Evolutionary conservation across 2,888 invertebrate genomes (phyloP).

Genomic region (Rhagonycha lutea): DNA sequence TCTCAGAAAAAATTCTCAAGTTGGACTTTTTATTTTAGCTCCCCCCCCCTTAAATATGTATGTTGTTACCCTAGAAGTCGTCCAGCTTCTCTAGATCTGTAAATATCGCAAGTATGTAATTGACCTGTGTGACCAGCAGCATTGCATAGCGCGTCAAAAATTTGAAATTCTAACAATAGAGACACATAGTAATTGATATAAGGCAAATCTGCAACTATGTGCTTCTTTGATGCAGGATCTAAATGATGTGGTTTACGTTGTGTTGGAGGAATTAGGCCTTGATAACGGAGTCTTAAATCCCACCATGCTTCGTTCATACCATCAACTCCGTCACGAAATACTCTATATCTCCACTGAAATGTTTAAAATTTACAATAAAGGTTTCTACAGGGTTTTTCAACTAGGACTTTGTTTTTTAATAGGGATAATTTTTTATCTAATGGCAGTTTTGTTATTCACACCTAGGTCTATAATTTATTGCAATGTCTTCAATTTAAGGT

Average conservation of each 20-base stretch:
- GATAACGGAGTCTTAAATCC: conserved; percentile 71
- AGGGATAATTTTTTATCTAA: too few species aligned
- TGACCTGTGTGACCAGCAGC: conserved; percentile 74
- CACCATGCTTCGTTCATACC: conserved; percentile 70
- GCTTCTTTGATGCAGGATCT: conserved; percentile 83
- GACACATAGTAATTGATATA: conserved; percentile 81
- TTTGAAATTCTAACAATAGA: conserved; percentile 82
- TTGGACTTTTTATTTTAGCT: too few species aligned
- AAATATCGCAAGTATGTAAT: conserved; percentile 81
- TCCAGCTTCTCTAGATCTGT: conserved; percentile 79
- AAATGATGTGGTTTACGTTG: conserved; percentile 74
- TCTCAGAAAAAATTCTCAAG: too few species aligned
- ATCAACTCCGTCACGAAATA: conserved; percentile 74
- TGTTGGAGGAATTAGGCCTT: conserved; percentile 76
- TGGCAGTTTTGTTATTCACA: too few species aligned
- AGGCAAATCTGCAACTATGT: conserved; percentile 75
- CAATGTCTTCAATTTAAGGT: too few species aligned
- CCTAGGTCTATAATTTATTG: too few species aligned
- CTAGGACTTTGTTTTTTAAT: too few species aligned
- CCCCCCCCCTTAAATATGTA: too few species aligned
- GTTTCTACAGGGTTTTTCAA: background rate
- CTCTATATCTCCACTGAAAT: conserved; percentile 76
- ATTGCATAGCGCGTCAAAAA: conserved; percentile 76
- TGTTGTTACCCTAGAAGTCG: conserved; percentile 67
- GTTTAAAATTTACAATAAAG: background rate